Percentiles rank a stretch among this genome's conserved stretches.
Evolutionary conservation across 2,888 invertebrate genomes (phyloP).

Genomic region (Eristalinus sepulchralis): DNA sequence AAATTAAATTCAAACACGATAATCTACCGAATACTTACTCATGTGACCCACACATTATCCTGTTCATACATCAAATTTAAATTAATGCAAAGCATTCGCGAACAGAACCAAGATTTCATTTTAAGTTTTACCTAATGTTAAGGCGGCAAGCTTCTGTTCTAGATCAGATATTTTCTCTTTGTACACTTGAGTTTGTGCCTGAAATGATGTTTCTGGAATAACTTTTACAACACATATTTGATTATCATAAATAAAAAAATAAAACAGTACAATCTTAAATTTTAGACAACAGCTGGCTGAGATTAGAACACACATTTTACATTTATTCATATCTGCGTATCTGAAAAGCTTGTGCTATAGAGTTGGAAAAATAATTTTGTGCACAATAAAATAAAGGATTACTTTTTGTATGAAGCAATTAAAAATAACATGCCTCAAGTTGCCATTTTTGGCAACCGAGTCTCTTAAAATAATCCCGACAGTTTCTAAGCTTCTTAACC

Average conservation of each 20-base stretch:
- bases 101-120: slow-evolving; percentile 11
- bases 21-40: neutral
- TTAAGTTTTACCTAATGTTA: slow-evolving; percentile 74
- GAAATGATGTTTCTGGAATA: slow-evolving; percentile 60
- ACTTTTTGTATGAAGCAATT: no score
- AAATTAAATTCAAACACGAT: neutral
- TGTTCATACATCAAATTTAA: neutral
- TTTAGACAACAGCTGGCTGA: neutral
- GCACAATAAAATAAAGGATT: no score
- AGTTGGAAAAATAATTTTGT: neutral
- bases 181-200: slow-evolving; percentile 80
- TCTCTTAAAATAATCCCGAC: no score
- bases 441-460: no score
- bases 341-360: neutral
- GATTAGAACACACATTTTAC: neutral
- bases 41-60: neutral
- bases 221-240: slow-evolving; percentile 60
- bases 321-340: neutral
- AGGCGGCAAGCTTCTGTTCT: slow-evolving; percentile 76
- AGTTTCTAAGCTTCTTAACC: no score
- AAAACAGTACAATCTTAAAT: slow-evolving; percentile 20
- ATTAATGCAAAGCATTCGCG: neutral
- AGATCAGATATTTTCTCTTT: slow-evolving; percentile 79
- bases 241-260: slow-evolving; percentile 32
- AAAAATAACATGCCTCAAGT: no score